Evolutionary conservation across 2,888 invertebrate species (phyloP), one percentile per base, ranked within the genome.

Genomic region (Halictus quadricinctus): DNA sequence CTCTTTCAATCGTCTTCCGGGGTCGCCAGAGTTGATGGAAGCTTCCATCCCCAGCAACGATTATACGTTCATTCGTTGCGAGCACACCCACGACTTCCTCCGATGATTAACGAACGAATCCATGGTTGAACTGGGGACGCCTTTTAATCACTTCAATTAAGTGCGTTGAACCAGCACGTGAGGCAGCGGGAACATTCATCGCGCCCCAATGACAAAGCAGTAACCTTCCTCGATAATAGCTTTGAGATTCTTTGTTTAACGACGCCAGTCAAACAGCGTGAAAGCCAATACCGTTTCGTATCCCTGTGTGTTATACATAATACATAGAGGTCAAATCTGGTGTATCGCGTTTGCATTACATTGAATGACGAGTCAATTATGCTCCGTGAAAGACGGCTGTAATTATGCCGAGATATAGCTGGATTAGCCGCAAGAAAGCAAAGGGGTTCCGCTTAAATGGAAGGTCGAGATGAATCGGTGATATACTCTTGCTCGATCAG

Each of bases 101-200:
- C 41, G 73, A 87, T 85, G 90, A 90, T 90, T 90, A 90, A 88
- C 85, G 88, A 90, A 87, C 81, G 60, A 69, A 84, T 81, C 81
- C 79, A 77, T 60, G 87, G 83, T 82, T 82, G 85, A 78, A 77
- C 73, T 66, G 79, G 85, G 89, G 88, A 86, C 87, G 90, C 86
- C 86, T 88, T 91, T 91, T 90, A 91, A 91, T 91, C 90, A 88
- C 77, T 88, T 87, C 88, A 85, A 91, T 91, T 91, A 91, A 88
- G 82, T 84, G 60, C 73, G 75, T 87, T 69, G 83, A 81, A 73
- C 73, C 76, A 25, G 75, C 86, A 85, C 69, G 80, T 50, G 48
- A 29, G 58, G 72, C 75, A 50, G 70, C 72, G 72, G 76, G 43
- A 72, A 46, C 73, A 80, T 80, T 69, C 72, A 80, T 83, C 72